Percentiles rank a stretch among this genome's conserved stretches.
Conservation (phyloP, 2,113 vertebrate species). For the Pimephales promelas region DNA sequence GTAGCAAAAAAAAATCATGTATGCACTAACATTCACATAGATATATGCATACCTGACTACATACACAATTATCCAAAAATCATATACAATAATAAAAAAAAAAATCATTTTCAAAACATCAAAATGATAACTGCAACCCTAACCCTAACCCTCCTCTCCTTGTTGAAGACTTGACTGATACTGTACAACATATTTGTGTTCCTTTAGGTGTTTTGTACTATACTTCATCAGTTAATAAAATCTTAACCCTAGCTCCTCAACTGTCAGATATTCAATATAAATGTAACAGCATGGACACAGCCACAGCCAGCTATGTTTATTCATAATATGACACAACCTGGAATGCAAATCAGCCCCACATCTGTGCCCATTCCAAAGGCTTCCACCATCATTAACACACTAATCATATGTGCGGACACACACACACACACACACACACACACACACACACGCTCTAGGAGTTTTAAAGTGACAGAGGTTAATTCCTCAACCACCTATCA, state of each 20-base stretch:
- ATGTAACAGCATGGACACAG: conserved; percentile 46
- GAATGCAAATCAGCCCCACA: conserved; percentile 22
- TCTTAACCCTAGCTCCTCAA: background rate
- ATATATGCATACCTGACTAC: no score
- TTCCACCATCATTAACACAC: conserved; percentile 13
- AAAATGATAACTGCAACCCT: no score
- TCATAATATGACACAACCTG: conserved; percentile 37
- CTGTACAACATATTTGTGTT: background rate
- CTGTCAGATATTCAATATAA: conserved; percentile 42
- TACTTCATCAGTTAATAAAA: background rate
- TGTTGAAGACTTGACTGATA: no score
- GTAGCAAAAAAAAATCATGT: no score
- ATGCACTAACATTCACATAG: no score
- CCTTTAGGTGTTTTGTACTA: background rate
- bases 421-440: background rate
- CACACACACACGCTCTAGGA: background rate
- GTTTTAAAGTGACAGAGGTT: conserved; percentile 37
- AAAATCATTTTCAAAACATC: no score
- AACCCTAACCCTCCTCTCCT: no score
- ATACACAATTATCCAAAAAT: no score
- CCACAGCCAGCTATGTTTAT: conserved; percentile 48
- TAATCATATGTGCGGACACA: conserved; percentile 1
- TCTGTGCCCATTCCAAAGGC: conserved; percentile 8
- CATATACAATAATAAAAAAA: no score
- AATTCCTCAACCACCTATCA: conserved; percentile 20